These are phyloP conservation scores for Smithornis capensis DNA, from an alignment of 2,113 vertebrate genomes.

Conservation along the genomic window DNA sequence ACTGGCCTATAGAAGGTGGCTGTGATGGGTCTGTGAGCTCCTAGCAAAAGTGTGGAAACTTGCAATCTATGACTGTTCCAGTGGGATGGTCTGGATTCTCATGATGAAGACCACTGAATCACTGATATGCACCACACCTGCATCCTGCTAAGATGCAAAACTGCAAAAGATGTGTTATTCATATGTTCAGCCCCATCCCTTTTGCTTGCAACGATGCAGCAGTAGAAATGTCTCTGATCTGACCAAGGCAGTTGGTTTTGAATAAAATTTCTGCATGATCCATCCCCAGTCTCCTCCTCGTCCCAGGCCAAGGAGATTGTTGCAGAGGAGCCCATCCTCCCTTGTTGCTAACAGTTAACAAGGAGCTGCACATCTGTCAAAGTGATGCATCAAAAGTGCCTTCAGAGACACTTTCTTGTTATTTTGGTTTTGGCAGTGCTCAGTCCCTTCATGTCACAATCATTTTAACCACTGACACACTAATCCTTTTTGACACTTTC, in stretches of 20 bases:
- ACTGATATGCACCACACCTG: background rate
- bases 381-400: background rate
- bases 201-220: background rate
- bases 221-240: accelerated
- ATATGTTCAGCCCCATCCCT: background rate
- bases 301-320: background rate
- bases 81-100: background rate
- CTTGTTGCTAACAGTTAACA: background rate
- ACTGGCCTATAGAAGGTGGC: background rate
- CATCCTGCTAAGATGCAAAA: background rate
- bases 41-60: background rate
- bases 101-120: background rate
- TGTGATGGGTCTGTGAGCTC: background rate
- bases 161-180: background rate
- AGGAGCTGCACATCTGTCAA: background rate
- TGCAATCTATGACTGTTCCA: background rate
- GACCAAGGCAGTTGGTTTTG: background rate
- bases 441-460: background rate
- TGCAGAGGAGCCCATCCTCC: background rate
- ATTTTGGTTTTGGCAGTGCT: conserved; percentile 4
- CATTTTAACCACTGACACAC: background rate
- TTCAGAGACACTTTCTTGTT: background rate
- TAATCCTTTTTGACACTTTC: conserved; percentile 14
- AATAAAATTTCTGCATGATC: background rate
- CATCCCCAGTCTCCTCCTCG: background rate